Percentiles rank a stretch among this genome's conserved stretches.
Evolutionary conservation across 2,888 invertebrate species (phyloP).

Genomic region (Lamellibrachia columna): DNA sequence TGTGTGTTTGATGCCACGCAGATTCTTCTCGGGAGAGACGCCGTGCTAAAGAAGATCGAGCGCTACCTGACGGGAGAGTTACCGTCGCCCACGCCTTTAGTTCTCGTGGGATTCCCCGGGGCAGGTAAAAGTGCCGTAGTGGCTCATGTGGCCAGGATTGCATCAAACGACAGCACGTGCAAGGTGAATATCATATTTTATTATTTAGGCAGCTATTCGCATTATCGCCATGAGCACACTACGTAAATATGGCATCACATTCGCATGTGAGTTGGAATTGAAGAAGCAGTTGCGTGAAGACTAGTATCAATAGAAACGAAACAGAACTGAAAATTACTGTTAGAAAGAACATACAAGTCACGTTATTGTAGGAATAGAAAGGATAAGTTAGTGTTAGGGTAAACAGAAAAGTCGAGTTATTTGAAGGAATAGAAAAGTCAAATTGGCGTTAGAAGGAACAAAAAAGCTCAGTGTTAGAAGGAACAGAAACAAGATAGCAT

Average conservation of each 20-base stretch:
- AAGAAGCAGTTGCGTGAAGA: neutral
- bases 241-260: neutral
- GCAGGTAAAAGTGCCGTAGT: slow-evolving; percentile 48
- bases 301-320: neutral
- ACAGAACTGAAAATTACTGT: neutral
- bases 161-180: slow-evolving; percentile 32
- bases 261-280: neutral
- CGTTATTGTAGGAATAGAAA: neutral
- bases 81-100: slow-evolving; percentile 33
- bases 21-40: slow-evolving; percentile 45
- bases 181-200: slow-evolving; percentile 36
- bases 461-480: neutral
- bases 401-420: too few relatives aligned
- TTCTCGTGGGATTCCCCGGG: slow-evolving; percentile 45
- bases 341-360: neutral
- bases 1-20: slow-evolving; percentile 23
- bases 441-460: neutral
- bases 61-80: slow-evolving; percentile 35
- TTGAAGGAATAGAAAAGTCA: too few relatives aligned
- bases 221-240: neutral
- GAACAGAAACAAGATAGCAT: too few relatives aligned
- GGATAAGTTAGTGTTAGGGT: neutral
- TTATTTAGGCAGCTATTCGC: neutral
- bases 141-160: slow-evolving; percentile 39
- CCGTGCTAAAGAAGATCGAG: slow-evolving; percentile 33